These are phyloP conservation scores for Ips nitidus DNA, from an alignment of 1,140 invertebrate species.

Conservation along the genomic window DNA sequence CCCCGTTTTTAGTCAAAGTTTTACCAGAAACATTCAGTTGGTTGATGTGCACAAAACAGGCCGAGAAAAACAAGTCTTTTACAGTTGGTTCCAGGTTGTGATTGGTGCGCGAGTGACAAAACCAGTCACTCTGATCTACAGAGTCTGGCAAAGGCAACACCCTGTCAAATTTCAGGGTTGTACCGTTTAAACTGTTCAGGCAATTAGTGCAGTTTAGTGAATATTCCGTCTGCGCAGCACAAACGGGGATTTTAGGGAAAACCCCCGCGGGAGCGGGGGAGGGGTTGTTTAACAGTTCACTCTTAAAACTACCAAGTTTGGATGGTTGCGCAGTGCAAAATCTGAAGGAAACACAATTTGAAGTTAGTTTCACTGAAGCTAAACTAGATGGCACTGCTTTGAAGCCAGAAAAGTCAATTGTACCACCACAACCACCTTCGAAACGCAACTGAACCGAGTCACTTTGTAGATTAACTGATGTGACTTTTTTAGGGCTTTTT, in stretches of 20 bases:
- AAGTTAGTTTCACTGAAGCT: slow-evolving; percentile 41
- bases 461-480: slow-evolving; percentile 17
- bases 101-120: slow-evolving; percentile 54
- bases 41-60: slow-evolving; percentile 57
- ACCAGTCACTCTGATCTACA: slow-evolving; percentile 60
- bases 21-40: slow-evolving; percentile 46
- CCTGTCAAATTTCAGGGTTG: slow-evolving; percentile 53
- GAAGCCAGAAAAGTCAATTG: slow-evolving; percentile 42
- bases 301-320: slow-evolving; percentile 54
- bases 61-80: slow-evolving; percentile 55
- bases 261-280: no score
- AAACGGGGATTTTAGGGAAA: no score
- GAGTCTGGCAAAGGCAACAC: slow-evolving; percentile 59
- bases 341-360: slow-evolving; percentile 45
- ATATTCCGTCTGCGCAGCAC: slow-evolving; percentile 24
- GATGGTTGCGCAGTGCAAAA: slow-evolving; percentile 33
- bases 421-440: no score
- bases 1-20: slow-evolving; percentile 45
- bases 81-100: slow-evolving; percentile 50
- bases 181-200: slow-evolving; percentile 50
- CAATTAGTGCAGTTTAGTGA: slow-evolving; percentile 58
- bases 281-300: slow-evolving; percentile 51
- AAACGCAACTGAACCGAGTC: no score
- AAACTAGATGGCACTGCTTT: slow-evolving; percentile 47
- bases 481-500: slow-evolving; percentile 49